Evolutionary conservation across 2,888 invertebrate species (phyloP), one percentile per base, ranked within the genome.

Genomic region (Achlya flavicornis): DNA sequence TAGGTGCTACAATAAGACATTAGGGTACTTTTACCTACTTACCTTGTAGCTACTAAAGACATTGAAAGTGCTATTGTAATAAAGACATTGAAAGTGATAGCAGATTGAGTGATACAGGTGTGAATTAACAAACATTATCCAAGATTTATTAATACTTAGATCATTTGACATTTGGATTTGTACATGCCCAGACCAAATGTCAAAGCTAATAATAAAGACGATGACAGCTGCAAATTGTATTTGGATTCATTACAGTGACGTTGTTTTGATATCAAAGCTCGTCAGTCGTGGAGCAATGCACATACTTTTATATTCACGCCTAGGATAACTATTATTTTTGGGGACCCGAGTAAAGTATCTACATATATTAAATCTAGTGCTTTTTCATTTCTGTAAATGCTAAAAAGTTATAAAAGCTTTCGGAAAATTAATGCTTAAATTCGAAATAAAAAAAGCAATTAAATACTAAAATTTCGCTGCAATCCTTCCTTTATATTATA

Each of bases 171-270:
- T 53, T 19, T 53, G n/a, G 16, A 53, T 19, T 10, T 16, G 53
- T 19, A 53, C 53, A 53, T 53, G 53, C 53, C 10, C 16, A 10
- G 19, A 53, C 53, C 53, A 53, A 53, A 53, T 53, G 48, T 48
- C 48, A 48, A 16, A 53, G 53, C 53, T 53, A 41, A 53, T 53
- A 19, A 19, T 48, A 7, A 53, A 53, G 53, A 10, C 53, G 53
- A 53, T 53, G 53, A 53, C 53, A 53, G 53, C 53, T 53, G 53
- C 53, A 53, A 53, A 53, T 53, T 53, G 53, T 53, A 19, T 53
- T 19, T 14, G 53, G 19, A 53, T 19, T 53, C 8, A 53, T 19
- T 53, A 8, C 53, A 53, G 8, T 53, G 19, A 53, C 19, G 19
- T 8, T 41, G 12, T 12, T 19, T 19, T 19, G 53, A 53, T 19